Conservation (phyloP, 2,888 invertebrate genomes). For the Metopia argyrocephala region DNA sequence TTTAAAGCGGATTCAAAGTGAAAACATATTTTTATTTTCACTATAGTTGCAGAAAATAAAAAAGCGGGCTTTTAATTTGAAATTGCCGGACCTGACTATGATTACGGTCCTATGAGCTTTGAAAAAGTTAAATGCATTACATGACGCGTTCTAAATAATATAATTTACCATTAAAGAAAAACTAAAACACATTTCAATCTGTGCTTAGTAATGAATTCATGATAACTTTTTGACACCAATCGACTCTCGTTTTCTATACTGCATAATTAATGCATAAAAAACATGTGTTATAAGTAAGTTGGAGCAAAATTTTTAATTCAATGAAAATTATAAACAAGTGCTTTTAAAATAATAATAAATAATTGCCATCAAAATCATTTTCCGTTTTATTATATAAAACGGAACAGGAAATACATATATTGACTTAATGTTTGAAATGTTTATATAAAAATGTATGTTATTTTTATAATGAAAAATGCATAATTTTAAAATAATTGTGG, state of each 20-base stretch:
- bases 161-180: no score
- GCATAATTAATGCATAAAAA: neutral
- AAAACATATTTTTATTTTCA: no score
- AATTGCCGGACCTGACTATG: no score
- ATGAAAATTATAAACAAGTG: slow-evolving; percentile 1
- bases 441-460: neutral
- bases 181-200: no score
- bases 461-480: neutral
- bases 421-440: neutral
- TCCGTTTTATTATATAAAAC: neutral
- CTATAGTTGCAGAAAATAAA: no score
- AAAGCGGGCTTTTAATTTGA: no score
- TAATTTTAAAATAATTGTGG: neutral
- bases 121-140: no score
- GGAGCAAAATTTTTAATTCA: slow-evolving; percentile 7
- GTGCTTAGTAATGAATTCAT: no score
- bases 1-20: no score
- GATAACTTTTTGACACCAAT: no score
- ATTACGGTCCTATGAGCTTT: no score
- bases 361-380: neutral
- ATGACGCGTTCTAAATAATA: no score
- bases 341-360: slow-evolving; percentile 11
- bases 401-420: neutral
- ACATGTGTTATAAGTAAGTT: neutral
- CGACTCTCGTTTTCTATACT: neutral